These are phyloP conservation scores for Atherinomorus stipes DNA, from an alignment of 2,113 vertebrate genomes.

Conservation along the genomic window DNA sequence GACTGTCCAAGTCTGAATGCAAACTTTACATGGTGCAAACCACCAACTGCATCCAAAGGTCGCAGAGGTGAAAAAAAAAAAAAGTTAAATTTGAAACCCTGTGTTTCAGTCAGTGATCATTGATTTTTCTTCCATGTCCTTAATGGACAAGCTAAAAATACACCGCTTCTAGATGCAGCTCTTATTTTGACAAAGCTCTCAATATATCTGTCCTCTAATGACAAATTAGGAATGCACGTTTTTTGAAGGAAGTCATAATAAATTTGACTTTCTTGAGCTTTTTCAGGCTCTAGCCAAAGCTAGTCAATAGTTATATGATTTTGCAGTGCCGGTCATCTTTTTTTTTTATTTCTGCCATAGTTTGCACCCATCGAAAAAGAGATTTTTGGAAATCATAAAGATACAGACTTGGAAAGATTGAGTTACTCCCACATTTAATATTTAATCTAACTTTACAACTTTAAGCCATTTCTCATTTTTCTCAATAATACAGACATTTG, in stretches of 20 bases:
- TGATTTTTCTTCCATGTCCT: conserved; percentile 72
- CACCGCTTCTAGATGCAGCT: conserved; percentile 36
- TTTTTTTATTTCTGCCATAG: too few species aligned
- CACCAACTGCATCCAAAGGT: conserved; percentile 59
- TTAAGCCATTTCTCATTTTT: too few species aligned
- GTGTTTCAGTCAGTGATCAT: conserved; percentile 61
- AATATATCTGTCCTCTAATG: conserved; percentile 28
- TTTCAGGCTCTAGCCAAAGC: too few species aligned
- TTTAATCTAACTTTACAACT: too few species aligned
- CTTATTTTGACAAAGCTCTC: conserved; percentile 43
- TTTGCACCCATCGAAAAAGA: too few species aligned
- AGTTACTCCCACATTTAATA: too few species aligned
- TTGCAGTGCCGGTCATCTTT: too few species aligned
- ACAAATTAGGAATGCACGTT: background rate
- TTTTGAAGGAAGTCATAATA: background rate
- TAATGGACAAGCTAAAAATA: conserved; percentile 77
- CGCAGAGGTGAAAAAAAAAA: conserved; percentile 20
- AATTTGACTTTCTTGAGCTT: background rate
- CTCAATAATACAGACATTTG: too few species aligned
- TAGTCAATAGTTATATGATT: too few species aligned
- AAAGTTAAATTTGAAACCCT: conserved; percentile 64
- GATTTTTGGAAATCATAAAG: too few species aligned
- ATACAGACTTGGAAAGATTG: too few species aligned
- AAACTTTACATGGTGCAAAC: conserved; percentile 49
- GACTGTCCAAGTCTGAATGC: conserved; percentile 18